Evolutionary conservation across 2,113 vertebrate genomes (phyloP), one percentile per base, ranked within the genome.

Genomic region (Paedocypris sp.): DNA sequence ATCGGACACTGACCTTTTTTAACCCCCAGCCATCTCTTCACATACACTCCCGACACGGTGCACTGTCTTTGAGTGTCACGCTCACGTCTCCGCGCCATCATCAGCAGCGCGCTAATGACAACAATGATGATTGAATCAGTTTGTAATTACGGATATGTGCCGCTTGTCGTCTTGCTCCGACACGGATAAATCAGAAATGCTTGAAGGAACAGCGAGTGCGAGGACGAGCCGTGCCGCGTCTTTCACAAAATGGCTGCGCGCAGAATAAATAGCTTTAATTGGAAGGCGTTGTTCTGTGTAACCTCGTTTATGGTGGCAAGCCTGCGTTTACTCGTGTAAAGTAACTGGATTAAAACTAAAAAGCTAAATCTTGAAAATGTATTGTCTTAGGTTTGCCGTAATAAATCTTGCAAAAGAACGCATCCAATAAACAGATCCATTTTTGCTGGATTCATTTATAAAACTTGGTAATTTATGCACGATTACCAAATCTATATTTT

Each of bases 151-250:
- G 57, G 43, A 65, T 65, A 38, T 38, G 38, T 45, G 50, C 41
- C 47, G 35, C 57, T 70, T 65, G 68, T 70, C 68, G 61, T 41
- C 62, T 64, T 66, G 68, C 68, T 61, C 42, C 45, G 51, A 70
- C 68, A 70, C 36, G 50, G 50, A 64, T 66, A 59, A 61, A 66
- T 70, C 43, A 12, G 68, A 70, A 61, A 56, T 50, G 62, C 56
- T 65, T 19, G 62, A 61, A 60, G 51, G 62, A 65, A 39, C 62
- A 65, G 45, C 45, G 20, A 56, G 49, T 46, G 49, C 20, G 32
- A 51, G 19, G 43, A 57, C 50, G 50, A 57, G 68, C 50, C 23
- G 52, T 2, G 36, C 36, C 56, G 54, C 29, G 46, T 65, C 56
- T 41, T 50, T 49, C 67, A 15, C 38, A 42, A 65, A 60, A 61